Base-by-base conservation (phyloP, 2,797 vertebrate species). In the Sebastes umbrosus region DNA sequence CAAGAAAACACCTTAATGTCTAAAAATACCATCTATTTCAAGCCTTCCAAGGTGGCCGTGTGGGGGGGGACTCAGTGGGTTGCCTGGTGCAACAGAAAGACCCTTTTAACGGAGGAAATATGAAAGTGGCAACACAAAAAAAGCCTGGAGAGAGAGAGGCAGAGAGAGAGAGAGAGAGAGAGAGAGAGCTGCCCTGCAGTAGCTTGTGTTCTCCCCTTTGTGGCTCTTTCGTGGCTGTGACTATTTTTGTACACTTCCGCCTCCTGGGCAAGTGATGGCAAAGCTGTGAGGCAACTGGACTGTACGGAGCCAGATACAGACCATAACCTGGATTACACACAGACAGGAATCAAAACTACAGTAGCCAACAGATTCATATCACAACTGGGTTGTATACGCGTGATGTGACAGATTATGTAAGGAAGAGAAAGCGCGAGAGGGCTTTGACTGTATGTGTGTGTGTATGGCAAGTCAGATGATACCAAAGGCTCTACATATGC, bases 161-260 rank as follows among this genome's bases (percentile, higher is more conserved):
- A 43, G 36, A 57, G 54, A 34, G 13, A 24, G 16, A 75, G 62
- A 24, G 60, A 77, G 75, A 83, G 75, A 43, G 14, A 43, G 39
- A 16, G 39, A 16, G 62, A 75, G 75, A 84, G 79, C 50, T 87
- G 77, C 92, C 91, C 88, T 90, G 81, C 86, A 88, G 90, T 86
- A 13, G 70, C 88, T 89, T 88, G 83, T 85, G 78, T 88, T 86
- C 71, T 84, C 82, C 69, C 73, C 74, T 93, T 87, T 85, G 84
- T 88, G 84, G 80, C 74, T 90, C 82, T 88, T 91, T 90, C 90
- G 83, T 92, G 74, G 83, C 77, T 72, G 77, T 58, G 82, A 80
- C 91, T 94, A 95, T 94, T 96, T 94, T 78, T 85, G 82, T 79
- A 43, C 83, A 59, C 55, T 58, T 77, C 69, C 82, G 82, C 83